phyloP scores from a whole-genome alignment of 1,140 invertebrate species.

The Limonius californicus region DNA sequence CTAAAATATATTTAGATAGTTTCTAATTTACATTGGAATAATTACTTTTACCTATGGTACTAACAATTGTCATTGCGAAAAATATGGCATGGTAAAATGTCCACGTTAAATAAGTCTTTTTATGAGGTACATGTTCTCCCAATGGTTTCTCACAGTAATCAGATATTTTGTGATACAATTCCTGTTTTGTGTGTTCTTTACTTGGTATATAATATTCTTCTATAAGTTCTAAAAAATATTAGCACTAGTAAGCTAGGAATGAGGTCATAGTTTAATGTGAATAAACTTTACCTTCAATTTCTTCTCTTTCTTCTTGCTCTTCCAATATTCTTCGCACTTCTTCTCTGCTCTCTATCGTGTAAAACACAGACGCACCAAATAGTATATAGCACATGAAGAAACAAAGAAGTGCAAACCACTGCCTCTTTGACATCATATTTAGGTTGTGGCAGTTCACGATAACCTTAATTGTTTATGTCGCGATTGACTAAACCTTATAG shows the following conservation, averaged over 20 bases:
- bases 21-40: not conserved
- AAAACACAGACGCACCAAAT: slow-evolving; percentile 73
- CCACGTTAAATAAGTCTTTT: slow-evolving; percentile 65
- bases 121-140: slow-evolving; percentile 55
- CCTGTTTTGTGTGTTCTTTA: slow-evolving; percentile 51
- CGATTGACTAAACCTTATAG: no score
- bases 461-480: no score
- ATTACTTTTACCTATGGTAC: slow-evolving; percentile 90
- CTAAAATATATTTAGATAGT: slow-evolving; percentile 48
- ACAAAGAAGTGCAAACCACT: slow-evolving; percentile 70
- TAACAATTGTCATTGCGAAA: slow-evolving; percentile 91
- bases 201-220: slow-evolving; percentile 57
- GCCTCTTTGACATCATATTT: slow-evolving; percentile 71
- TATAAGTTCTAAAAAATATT: slow-evolving; percentile 55
- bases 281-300: slow-evolving; percentile 56
- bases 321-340: slow-evolving; percentile 56
- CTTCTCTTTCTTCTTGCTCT: slow-evolving; percentile 58
- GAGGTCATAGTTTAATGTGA: no score
- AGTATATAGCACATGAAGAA: slow-evolving; percentile 72
- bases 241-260: no score
- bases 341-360: slow-evolving; percentile 66
- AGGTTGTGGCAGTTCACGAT: no score
- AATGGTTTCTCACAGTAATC: slow-evolving; percentile 69
- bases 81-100: slow-evolving; percentile 92
- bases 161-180: slow-evolving; percentile 59